Evolutionary conservation across 2,113 vertebrate genomes (phyloP).

Genomic region (Hemibagrus wyckioides): DNA sequence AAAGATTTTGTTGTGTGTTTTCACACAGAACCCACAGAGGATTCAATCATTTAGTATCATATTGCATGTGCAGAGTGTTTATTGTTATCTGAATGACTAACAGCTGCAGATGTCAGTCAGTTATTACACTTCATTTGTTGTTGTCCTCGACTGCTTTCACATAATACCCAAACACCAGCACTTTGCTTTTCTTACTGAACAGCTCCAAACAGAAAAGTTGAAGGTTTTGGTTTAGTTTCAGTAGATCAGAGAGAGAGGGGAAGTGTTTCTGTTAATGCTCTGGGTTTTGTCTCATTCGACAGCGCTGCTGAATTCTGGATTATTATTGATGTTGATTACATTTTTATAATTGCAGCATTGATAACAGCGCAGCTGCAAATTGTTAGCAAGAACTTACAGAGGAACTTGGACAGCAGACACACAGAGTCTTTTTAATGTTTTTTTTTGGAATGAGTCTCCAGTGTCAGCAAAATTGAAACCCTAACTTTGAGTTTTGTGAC

Average conservation of each 20-base stretch:
- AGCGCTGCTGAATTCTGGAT: background rate
- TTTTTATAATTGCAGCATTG: background rate
- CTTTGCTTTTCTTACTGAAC: background rate
- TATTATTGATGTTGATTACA: background rate
- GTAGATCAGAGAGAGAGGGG: background rate
- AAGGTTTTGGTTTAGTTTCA: background rate
- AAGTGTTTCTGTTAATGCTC: background rate
- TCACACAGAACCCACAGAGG: background rate
- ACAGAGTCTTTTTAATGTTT: background rate
- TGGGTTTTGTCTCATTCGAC: background rate
- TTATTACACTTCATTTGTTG: background rate
- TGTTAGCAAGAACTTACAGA: background rate
- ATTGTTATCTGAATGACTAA: background rate
- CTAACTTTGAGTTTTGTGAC: background rate
- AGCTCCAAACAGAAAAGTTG: background rate
- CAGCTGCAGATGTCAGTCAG: background rate
- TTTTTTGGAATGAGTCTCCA: conserved; percentile 8
- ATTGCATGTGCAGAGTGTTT: background rate
- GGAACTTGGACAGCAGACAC: background rate
- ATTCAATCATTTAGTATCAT: background rate
- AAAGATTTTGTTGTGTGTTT: background rate
- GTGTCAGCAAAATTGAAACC: background rate
- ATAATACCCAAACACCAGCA: background rate
- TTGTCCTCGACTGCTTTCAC: background rate
- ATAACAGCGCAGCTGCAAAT: background rate